Conservation (phyloP, 2,888 invertebrate species). For the Ophioninae sp. region DNA sequence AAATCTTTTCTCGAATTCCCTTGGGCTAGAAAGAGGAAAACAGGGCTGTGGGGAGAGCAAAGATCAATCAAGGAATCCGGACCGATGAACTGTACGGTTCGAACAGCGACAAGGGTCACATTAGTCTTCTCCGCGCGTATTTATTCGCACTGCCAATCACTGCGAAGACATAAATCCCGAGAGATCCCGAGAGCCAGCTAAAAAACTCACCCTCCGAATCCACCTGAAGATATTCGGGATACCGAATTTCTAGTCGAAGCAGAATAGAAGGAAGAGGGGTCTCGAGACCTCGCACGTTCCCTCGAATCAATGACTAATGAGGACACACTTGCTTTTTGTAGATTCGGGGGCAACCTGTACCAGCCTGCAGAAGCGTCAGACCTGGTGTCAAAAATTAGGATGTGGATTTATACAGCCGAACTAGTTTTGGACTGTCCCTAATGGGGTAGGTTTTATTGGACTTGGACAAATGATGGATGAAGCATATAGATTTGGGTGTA, state of each 20-base stretch:
- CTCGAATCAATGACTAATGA: slow-evolving; percentile 35
- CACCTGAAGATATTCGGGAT: not conserved
- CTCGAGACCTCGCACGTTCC: not conserved
- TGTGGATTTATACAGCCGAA: not conserved
- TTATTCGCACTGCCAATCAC: slow-evolving; percentile 75
- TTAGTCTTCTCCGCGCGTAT: slow-evolving; percentile 73
- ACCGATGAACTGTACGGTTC: slow-evolving; percentile 64
- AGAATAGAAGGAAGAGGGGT: slow-evolving; percentile 1
- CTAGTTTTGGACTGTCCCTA: not conserved
- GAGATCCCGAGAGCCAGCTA: slow-evolving; percentile 42
- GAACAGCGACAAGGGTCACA: slow-evolving; percentile 63
- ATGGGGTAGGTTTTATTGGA: not conserved
- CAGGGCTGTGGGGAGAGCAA: slow-evolving; percentile 30
- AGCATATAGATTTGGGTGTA: not conserved
- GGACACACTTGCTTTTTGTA: slow-evolving; percentile 37
- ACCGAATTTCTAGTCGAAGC: slow-evolving; percentile 14
- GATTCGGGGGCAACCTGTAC: not conserved
- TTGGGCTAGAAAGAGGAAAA: not conserved
- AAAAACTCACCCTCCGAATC: slow-evolving; percentile 25
- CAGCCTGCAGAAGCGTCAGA: not conserved
- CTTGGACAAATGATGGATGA: not conserved
- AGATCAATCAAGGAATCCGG: slow-evolving; percentile 73
- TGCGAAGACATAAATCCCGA: slow-evolving; percentile 58
- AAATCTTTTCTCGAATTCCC: slow-evolving; percentile 22
- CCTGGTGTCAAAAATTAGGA: not conserved